phyloP scores from a whole-genome alignment of 2,888 invertebrate species.

The Hedychridium roseum region DNA sequence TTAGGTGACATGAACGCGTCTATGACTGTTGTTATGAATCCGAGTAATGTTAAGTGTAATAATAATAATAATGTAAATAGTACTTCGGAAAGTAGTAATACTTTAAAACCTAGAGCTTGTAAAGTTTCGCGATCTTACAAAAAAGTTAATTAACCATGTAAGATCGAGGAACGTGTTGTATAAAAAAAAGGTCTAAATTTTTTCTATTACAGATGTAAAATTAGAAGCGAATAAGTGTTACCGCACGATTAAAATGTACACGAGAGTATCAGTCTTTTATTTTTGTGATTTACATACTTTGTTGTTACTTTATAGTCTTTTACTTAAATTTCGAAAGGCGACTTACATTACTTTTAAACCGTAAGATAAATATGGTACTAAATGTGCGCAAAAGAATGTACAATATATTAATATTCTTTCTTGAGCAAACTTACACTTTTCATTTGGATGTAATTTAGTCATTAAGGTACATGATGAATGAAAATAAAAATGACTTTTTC shows the following conservation, averaged over 20 bases:
- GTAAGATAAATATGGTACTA: too few species aligned
- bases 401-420: too few species aligned
- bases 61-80: neutral
- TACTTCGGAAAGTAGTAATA: neutral
- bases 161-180: neutral
- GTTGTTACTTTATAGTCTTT: neutral
- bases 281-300: neutral
- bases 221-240: too few species aligned
- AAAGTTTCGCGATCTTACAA: slow-evolving; percentile 11
- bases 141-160: neutral
- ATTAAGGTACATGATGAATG: too few species aligned
- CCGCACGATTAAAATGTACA: too few species aligned
- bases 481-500: too few species aligned
- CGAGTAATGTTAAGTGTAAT: neutral
- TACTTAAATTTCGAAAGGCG: too few species aligned
- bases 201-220: neutral
- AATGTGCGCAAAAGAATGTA: too few species aligned
- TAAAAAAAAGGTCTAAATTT: neutral
- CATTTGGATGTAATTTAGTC: too few species aligned
- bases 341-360: too few species aligned
- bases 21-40: slow-evolving; percentile 33
- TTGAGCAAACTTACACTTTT: too few species aligned
- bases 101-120: slow-evolving; percentile 16
- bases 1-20: slow-evolving; percentile 44
- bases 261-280: too few species aligned